Evolutionary conservation across 2,113 vertebrate species (phyloP).

Genomic region (Hypanus sabinus): DNA sequence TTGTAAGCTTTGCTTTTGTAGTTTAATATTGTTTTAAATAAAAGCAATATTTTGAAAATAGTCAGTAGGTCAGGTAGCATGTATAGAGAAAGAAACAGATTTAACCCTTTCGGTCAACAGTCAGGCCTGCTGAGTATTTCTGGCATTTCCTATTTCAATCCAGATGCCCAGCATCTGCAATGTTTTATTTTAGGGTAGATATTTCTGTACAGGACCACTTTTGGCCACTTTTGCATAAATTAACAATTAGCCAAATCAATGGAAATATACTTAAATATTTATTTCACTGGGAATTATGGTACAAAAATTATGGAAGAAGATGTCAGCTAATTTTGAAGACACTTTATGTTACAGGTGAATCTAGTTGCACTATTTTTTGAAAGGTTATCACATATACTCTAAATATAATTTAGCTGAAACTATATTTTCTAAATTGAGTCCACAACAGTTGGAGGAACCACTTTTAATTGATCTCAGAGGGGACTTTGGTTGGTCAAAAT

Average conservation of each 20-base stretch:
- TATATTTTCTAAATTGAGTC: background rate
- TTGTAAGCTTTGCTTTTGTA: background rate
- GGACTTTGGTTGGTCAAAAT: background rate
- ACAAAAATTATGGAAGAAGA: background rate
- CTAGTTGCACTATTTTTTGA: background rate
- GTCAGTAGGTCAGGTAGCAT: too few species aligned
- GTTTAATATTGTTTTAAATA: background rate
- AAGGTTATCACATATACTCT: background rate
- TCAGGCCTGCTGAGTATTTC: too few species aligned
- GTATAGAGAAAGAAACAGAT: too few species aligned
- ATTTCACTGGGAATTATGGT: background rate
- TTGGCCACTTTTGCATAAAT: too few species aligned
- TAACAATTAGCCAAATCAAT: too few species aligned
- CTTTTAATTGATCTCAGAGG: background rate
- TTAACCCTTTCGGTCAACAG: too few species aligned
- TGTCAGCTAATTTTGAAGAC: background rate
- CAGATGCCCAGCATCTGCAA: too few species aligned
- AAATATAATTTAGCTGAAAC: background rate
- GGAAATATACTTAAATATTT: too few species aligned
- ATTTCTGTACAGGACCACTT: too few species aligned
- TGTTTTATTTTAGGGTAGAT: too few species aligned
- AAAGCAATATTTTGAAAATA: too few species aligned
- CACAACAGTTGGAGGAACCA: background rate
- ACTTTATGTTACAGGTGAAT: background rate
- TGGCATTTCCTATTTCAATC: too few species aligned